Percentiles rank a stretch among this genome's conserved stretches.
These are phyloP conservation scores for Montifringilla adamsi DNA, from an alignment of 2,113 vertebrate genomes.

Conservation along the genomic window DNA sequence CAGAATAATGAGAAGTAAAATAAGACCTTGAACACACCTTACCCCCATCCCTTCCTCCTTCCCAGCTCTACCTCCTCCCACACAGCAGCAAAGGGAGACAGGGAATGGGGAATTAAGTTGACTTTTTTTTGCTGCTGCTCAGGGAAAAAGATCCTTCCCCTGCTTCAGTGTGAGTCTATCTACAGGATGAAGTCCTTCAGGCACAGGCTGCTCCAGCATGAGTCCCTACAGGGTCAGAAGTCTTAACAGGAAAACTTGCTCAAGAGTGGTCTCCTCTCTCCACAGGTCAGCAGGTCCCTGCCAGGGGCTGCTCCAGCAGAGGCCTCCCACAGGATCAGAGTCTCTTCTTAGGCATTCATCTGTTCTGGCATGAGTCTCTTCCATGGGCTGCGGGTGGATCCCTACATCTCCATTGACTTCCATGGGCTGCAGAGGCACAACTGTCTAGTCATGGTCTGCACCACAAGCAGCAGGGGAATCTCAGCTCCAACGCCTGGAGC, in stretches of 20 bases:
- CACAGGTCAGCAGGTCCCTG: neutral
- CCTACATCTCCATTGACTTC: fast-evolving
- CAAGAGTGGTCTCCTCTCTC: fast-evolving
- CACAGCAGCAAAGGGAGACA: neutral
- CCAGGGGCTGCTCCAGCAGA: neutral
- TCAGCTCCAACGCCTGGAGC: neutral
- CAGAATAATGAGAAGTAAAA: neutral
- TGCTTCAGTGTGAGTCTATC: neutral
- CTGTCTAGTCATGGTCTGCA: neutral
- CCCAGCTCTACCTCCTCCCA: neutral
- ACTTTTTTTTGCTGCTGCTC: neutral
- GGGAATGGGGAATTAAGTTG: neutral
- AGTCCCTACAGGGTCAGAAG: neutral
- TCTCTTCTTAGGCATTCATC: neutral
- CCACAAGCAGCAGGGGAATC: fast-evolving
- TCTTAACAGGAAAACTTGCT: neutral
- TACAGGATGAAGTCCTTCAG: neutral
- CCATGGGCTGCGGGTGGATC: neutral
- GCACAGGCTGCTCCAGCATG: neutral
- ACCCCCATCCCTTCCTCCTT: fast-evolving
- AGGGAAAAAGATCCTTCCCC: neutral
- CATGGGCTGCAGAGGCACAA: neutral
- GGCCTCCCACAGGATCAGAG: neutral
- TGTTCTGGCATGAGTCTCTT: fast-evolving
- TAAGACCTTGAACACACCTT: neutral